A percentile compares a stretch with the other conserved stretches of the same genome.
phyloP scores from a whole-genome alignment of 1,140 invertebrate genomes.

The Oreohelix idahoensis region DNA sequence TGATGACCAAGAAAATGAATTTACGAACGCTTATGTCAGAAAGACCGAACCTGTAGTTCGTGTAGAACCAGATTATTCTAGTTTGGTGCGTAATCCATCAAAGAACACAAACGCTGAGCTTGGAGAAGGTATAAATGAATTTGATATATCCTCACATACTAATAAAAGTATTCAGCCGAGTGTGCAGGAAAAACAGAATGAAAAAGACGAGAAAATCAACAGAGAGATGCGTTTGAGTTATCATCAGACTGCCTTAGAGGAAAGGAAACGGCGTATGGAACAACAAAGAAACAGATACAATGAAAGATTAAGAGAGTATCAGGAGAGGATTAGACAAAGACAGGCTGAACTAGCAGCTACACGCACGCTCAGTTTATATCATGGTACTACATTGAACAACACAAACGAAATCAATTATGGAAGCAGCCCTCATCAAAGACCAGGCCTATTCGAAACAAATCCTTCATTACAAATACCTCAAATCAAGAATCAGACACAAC shows the following conservation, averaged over 20 bases:
- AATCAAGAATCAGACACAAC: too few species aligned
- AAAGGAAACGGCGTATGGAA: neutral
- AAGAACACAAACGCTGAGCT: neutral
- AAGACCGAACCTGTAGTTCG: neutral
- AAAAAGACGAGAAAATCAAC: neutral
- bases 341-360: neutral
- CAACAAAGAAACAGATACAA: neutral
- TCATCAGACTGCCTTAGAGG: neutral
- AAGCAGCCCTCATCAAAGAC: neutral
- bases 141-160: neutral
- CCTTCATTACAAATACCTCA: too few species aligned
- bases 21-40: too few species aligned
- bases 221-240: constrained; percentile 11
- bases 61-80: neutral
- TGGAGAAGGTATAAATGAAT: neutral
- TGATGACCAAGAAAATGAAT: too few species aligned
- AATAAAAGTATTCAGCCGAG: neutral
- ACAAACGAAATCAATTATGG: too few species aligned
- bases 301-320: constrained; percentile 17
- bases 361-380: neutral
- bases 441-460: neutral
- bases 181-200: too few species aligned
- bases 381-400: too few species aligned
- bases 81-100: neutral
- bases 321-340: constrained; percentile 13